These are phyloP conservation scores for Thera britannica DNA, from an alignment of 2,888 invertebrate genomes.

Conservation along the genomic window DNA sequence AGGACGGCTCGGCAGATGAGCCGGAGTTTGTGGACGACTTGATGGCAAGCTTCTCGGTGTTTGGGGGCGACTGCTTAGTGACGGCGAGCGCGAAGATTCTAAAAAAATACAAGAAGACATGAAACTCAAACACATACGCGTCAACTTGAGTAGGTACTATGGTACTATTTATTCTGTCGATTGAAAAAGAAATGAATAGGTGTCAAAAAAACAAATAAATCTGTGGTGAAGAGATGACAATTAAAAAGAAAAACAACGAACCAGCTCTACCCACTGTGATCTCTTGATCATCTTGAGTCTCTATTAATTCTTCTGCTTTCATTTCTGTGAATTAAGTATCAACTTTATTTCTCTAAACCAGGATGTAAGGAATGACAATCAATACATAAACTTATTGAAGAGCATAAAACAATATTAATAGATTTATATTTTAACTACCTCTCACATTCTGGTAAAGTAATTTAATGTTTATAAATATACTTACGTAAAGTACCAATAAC, in stretches of 20 bases:
- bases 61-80: conserved; percentile 30
- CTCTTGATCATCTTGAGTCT: conserved; percentile 46
- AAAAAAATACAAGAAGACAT: not conserved
- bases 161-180: no score
- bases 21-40: conserved; percentile 66
- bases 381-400: conserved; percentile 6
- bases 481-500: conserved; percentile 49
- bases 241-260: conserved; percentile 10
- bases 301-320: conserved; percentile 19
- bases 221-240: not conserved
- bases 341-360: not conserved
- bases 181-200: no score
- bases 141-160: no score
- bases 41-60: conserved; percentile 53
- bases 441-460: no score
- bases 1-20: conserved; percentile 54
- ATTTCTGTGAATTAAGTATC: conserved; percentile 26
- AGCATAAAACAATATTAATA: no score
- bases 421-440: no score
- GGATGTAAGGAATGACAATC: no score
- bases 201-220: no score
- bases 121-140: not conserved
- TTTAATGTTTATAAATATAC: no score
- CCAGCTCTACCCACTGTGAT: conserved; percentile 29
- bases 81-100: conserved; percentile 39